phyloP scores from a whole-genome alignment of 2,113 vertebrate genomes.

The Corynorhinus townsendii region DNA sequence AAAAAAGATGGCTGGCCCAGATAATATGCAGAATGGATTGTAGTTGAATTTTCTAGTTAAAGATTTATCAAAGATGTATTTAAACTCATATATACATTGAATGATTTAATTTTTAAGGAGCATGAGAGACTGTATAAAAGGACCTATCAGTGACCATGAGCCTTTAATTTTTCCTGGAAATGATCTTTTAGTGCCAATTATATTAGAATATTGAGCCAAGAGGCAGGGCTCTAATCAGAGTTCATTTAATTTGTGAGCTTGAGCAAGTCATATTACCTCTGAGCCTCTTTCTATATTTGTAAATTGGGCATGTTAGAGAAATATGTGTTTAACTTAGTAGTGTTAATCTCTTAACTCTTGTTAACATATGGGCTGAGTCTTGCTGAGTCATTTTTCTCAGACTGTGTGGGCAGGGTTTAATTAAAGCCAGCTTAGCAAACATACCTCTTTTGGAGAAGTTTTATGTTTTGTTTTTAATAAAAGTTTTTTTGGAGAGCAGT shows the following conservation, averaged over 20 bases:
- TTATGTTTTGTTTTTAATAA: neutral
- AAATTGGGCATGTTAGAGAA: slow-evolving; percentile 50
- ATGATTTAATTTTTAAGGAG: neutral
- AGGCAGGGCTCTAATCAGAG: neutral
- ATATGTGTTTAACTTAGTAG: slow-evolving; percentile 59
- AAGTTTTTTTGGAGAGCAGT: neutral
- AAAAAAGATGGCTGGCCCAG: neutral
- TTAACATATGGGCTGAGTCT: slow-evolving; percentile 46
- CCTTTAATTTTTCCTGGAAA: neutral
- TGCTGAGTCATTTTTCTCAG: slow-evolving; percentile 71
- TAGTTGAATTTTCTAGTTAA: slow-evolving; percentile 23
- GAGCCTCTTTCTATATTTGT: slow-evolving; percentile 38
- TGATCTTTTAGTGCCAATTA: slow-evolving; percentile 16
- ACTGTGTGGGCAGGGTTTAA: slow-evolving; percentile 27
- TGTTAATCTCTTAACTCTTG: slow-evolving; percentile 57
- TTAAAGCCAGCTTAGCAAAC: slow-evolving; percentile 45
- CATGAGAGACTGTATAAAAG: neutral
- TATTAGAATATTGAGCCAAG: neutral
- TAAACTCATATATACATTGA: slow-evolving; percentile 1
- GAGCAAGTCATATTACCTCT: slow-evolving; percentile 39
- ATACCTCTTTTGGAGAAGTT: slow-evolving; percentile 22
- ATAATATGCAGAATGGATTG: neutral
- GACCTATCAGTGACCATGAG: neutral
- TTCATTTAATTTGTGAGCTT: slow-evolving; percentile 45
- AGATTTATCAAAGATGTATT: slow-evolving; percentile 2